Evolutionary conservation across 2,797 vertebrate genomes (phyloP), one percentile per base, ranked within the genome.

Genomic region (Spinus olivaceus): DNA sequence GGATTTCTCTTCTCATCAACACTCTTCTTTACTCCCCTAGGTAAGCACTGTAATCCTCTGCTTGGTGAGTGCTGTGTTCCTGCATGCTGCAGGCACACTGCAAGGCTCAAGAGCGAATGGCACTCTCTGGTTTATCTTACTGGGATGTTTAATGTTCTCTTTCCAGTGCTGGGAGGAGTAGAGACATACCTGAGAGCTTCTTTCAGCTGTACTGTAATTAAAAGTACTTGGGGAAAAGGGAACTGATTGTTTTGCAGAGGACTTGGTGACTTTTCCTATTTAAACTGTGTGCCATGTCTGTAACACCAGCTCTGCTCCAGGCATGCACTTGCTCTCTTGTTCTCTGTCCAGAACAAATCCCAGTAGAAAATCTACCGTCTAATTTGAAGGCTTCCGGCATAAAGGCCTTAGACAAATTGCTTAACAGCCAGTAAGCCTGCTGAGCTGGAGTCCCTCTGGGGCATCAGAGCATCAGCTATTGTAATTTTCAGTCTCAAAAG

Each of bases 1-100:
- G 99, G 99, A 56, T 99, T 98, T 95, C 97, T 99, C 20, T 20
- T 98, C 27, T 97, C 99, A 0, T 98, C 99, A 0, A 86, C 87
- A 0, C 39, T 98, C 60, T 97, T 99, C 97, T 99, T 99, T 95
- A 99, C 99, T 42, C 99, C 99, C 5, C 79, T 99, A 35, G 99
- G 99, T 99, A 98, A 57, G 97, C 35, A 41, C 28, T 54, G 79
- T 21, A 51, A 60, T 60, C 41, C 47, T 81, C 14, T 86, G 35
- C 42, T 14, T 49, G 5, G 6, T 32, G 47, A 42, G 20, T 41
- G 81, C 18, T 54, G 39, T 32, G 14, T 39, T 72, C n/a, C 63
- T 79, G 33, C 61, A 56, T 10, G 24, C 44, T 73, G n/a, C 33
- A 65, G 51, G 37, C n/a, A 35, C 15, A 3, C 51, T 86, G 39